Conservation (phyloP, 2,888 invertebrate species). For the Gortyna flavago region DNA sequence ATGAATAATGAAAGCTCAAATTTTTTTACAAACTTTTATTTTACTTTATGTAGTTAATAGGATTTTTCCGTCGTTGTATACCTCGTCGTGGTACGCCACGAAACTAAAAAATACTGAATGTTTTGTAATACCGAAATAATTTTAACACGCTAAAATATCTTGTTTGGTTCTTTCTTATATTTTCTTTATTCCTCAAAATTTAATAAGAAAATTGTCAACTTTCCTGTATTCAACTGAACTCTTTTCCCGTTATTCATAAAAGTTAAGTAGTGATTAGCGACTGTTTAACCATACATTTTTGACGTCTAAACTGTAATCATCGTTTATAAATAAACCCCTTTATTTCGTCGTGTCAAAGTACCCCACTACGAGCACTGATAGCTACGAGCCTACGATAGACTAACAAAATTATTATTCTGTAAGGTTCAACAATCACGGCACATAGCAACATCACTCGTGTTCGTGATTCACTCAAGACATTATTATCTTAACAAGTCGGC, state of each 20-base stretch:
- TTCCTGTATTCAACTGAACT: not conserved
- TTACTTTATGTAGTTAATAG: not conserved
- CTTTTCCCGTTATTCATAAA: too few relatives aligned
- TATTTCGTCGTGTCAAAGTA: not conserved
- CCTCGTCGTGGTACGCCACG: too few relatives aligned
- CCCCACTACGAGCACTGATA: not conserved
- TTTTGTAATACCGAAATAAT: too few relatives aligned
- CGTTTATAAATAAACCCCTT: not conserved
- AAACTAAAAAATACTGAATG: not conserved
- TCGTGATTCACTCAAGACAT: constrained; percentile 24
- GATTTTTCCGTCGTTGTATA: not conserved
- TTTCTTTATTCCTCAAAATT: not conserved
- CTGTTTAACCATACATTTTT: not conserved
- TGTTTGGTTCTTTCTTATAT: not conserved
- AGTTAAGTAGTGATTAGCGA: not conserved
- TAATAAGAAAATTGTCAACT: not conserved
- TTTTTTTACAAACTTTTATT: not conserved
- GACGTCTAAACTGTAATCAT: not conserved
- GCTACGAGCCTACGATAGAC: constrained; percentile 3
- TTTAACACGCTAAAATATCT: not conserved
- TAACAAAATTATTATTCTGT: constrained; percentile 18
- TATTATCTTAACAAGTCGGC: constrained; percentile 1
- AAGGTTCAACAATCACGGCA: constrained; percentile 3
- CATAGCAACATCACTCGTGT: constrained; percentile 45
- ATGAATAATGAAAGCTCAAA: not conserved